These are phyloP conservation scores for Kryptopterus vitreolus DNA, from an alignment of 2,797 vertebrate genomes.

Conservation along the genomic window DNA sequence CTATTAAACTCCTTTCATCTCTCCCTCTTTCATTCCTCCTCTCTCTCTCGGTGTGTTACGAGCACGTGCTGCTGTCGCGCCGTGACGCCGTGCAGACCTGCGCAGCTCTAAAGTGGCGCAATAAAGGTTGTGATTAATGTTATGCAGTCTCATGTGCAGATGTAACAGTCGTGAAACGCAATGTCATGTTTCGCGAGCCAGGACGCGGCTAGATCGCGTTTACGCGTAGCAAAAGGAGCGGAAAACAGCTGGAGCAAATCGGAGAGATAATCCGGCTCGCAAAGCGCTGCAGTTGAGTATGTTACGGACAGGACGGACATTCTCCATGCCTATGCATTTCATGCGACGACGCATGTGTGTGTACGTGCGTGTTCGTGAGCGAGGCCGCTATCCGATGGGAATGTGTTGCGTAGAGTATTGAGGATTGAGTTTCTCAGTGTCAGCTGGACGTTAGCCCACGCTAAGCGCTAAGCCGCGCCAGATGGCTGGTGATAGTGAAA, in stretches of 20 bases:
- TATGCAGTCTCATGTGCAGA: neutral
- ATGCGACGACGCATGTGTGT: conserved; percentile 15
- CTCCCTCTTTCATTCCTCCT: neutral
- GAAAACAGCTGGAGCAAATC: conserved; percentile 7
- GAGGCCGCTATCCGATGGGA: conserved; percentile 44
- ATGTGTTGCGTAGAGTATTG: conserved; percentile 44
- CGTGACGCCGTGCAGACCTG: neutral
- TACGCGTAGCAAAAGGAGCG: neutral
- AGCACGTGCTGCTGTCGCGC: conserved; percentile 6
- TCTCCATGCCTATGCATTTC: conserved; percentile 13
- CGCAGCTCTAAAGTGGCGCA: neutral
- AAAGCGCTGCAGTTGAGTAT: neutral
- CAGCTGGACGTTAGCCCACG: conserved; percentile 55
- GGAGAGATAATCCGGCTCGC: neutral
- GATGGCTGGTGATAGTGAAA: conserved; percentile 58
- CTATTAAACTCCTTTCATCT: neutral
- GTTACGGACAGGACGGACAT: neutral
- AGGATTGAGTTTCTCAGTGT: conserved; percentile 57
- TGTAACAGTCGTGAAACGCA: neutral
- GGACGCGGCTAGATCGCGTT: neutral
- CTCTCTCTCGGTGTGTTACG: neutral
- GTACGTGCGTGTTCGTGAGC: conserved; percentile 26
- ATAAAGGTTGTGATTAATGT: neutral
- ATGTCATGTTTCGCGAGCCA: neutral
- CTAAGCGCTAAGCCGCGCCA: conserved; percentile 56